Evolutionary conservation across 1,140 invertebrate genomes (phyloP).

Genomic region (Temnothorax nylanderi): DNA sequence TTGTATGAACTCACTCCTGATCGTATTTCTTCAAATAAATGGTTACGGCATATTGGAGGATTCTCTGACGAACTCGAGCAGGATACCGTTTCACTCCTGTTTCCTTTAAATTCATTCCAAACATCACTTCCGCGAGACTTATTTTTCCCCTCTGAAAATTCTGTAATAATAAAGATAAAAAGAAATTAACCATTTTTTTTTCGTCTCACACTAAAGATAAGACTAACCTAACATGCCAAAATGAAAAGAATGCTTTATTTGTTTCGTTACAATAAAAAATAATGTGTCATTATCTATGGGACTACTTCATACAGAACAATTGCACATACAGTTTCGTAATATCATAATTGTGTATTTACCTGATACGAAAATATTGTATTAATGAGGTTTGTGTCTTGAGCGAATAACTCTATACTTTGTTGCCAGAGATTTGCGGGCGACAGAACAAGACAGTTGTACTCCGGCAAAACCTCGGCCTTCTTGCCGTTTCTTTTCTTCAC

Average conservation of each 20-base stretch:
- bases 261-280: background rate
- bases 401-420: slow-evolving; percentile 91
- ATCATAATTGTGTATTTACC: slow-evolving; percentile 83
- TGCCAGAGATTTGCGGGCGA: slow-evolving; percentile 98
- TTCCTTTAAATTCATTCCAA: slow-evolving; percentile 96
- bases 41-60: slow-evolving; percentile 96
- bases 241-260: slow-evolving; percentile 4
- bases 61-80: slow-evolving; percentile 91
- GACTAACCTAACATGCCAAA: background rate
- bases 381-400: slow-evolving; percentile 91
- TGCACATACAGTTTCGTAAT: background rate
- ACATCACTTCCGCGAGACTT: slow-evolving; percentile 95
- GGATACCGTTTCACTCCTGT: slow-evolving; percentile 96
- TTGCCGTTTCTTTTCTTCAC: slow-evolving; percentile 88
- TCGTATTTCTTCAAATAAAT: slow-evolving; percentile 94
- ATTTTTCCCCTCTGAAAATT: slow-evolving; percentile 92
- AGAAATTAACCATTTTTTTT: background rate
- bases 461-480: slow-evolving; percentile 90
- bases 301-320: background rate
- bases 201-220: background rate
- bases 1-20: slow-evolving; percentile 87
- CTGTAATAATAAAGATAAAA: slow-evolving; percentile 79
- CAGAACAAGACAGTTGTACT: slow-evolving; percentile 96
- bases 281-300: background rate
- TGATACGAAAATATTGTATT: slow-evolving; percentile 93